Conservation (phyloP, 2,797 vertebrate genomes). For the Oceanodroma leucorhoa region DNA sequence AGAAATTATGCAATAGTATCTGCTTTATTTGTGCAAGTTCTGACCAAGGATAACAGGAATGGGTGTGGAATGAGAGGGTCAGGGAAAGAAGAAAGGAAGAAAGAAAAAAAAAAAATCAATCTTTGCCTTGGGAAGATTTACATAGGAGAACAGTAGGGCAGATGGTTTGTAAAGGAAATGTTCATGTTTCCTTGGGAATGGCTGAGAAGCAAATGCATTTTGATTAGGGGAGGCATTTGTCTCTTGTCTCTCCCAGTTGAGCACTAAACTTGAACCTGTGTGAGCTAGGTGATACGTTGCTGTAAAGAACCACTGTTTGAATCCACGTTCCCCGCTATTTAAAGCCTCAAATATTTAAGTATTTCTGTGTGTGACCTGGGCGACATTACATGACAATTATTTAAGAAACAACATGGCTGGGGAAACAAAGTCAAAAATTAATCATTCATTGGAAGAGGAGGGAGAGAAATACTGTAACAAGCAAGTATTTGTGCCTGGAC, state of each 20-base stretch:
- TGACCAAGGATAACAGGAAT: too few relatives aligned
- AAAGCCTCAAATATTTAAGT: neutral
- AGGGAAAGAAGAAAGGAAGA: too few relatives aligned
- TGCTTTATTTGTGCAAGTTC: too few relatives aligned
- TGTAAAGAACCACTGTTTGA: neutral
- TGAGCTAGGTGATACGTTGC: neutral
- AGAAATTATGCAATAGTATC: neutral
- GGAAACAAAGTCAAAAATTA: neutral
- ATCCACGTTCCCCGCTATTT: fast-evolving
- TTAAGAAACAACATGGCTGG: neutral
- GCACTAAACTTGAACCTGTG: neutral
- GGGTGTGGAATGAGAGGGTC: too few relatives aligned
- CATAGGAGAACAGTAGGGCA: neutral
- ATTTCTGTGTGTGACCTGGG: neutral
- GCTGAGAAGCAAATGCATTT: neutral
- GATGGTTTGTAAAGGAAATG: neutral
- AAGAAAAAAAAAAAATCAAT: too few relatives aligned
- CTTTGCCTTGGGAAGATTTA: neutral
- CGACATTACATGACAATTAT: neutral
- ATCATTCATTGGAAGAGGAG: neutral
- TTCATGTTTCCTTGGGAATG: neutral
- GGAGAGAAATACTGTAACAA: neutral
- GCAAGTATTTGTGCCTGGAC: neutral
- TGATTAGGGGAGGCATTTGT: neutral
- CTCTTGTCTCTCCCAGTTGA: neutral